Evolutionary conservation across 2,113 vertebrate species (phyloP).

Genomic region (Hippocampus mohnikei): DNA sequence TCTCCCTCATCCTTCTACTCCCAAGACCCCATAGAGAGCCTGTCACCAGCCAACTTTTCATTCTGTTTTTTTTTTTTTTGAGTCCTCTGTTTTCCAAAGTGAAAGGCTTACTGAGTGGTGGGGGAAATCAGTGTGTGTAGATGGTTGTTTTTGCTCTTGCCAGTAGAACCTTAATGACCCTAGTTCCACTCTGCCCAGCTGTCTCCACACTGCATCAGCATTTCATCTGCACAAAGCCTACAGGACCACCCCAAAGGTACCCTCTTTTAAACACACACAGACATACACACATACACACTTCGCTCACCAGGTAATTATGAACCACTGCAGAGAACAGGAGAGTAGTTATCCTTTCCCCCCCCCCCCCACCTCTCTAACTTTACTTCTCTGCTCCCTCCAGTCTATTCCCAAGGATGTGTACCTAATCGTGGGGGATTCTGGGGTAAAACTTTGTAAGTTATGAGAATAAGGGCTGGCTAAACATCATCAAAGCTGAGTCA

Average conservation of each 20-base stretch:
- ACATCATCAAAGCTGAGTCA: constrained; percentile 54
- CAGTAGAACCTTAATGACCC: constrained; percentile 61
- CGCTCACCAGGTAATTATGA: constrained; percentile 60
- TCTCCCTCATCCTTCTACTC: constrained; percentile 34
- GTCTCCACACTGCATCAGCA: constrained; percentile 64
- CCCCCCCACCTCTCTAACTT: constrained; percentile 19
- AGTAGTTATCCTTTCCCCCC: constrained; percentile 43
- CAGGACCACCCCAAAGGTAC: constrained; percentile 55
- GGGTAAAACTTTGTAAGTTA: constrained; percentile 58
- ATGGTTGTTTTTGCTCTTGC: constrained; percentile 50
- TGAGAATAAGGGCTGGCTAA: constrained; percentile 33
- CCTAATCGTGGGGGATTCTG: constrained; percentile 17
- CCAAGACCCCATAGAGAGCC: constrained; percentile 32
- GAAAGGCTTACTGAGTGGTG: constrained; percentile 55
- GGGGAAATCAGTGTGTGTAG: constrained; percentile 17
- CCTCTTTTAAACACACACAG: constrained; percentile 26
- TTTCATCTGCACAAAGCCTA: constrained; percentile 54
- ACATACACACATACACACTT: constrained; percentile 39
- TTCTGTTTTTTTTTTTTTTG: constrained; percentile 37
- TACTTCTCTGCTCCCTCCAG: constrained; percentile 30
- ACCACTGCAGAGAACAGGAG: constrained; percentile 44
- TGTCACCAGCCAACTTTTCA: constrained; percentile 52
- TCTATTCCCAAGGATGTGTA: constrained; percentile 58
- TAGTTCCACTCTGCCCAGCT: constrained; percentile 60
- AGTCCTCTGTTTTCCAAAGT: constrained; percentile 57